Conservation (phyloP, 1,140 invertebrate genomes). For the Dolichoris vasculosae region DNA sequence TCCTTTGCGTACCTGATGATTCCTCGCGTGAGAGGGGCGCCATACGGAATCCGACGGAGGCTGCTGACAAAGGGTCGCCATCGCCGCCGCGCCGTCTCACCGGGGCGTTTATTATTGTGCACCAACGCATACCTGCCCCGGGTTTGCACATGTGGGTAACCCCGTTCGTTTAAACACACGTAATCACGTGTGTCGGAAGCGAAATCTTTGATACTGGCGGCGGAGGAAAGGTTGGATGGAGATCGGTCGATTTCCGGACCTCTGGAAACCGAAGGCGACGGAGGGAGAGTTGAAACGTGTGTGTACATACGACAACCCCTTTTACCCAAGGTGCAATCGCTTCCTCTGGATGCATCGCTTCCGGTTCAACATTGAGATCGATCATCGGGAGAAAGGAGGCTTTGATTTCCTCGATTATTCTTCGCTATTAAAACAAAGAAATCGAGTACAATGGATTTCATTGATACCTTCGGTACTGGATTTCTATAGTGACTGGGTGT, state of each 20-base stretch:
- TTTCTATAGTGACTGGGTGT: conserved; percentile 1
- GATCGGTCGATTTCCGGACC: conserved; percentile 35
- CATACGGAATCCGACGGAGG: neutral
- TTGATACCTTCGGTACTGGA: neutral
- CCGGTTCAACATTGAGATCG: conserved; percentile 8
- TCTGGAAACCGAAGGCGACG: neutral
- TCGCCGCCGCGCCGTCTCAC: neutral
- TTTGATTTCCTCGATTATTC: conserved; percentile 30
- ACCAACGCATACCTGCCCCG: neutral
- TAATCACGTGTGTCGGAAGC: neutral
- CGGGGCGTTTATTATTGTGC: neutral
- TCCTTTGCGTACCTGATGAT: neutral
- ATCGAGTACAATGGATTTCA: conserved; percentile 13
- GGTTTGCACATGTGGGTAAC: neutral
- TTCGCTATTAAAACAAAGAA: conserved; percentile 38
- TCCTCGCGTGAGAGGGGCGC: neutral
- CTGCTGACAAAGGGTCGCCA: neutral
- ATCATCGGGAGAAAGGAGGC: neutral
- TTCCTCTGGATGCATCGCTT: conserved; percentile 31
- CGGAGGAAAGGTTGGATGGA: neutral
- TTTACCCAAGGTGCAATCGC: neutral
- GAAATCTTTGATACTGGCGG: neutral
- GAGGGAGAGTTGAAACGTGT: neutral
- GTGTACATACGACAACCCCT: neutral
- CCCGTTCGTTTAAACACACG: too few relatives aligned